phyloP scores from a whole-genome alignment of 2,888 invertebrate species.

The Campopleginae sp. region DNA sequence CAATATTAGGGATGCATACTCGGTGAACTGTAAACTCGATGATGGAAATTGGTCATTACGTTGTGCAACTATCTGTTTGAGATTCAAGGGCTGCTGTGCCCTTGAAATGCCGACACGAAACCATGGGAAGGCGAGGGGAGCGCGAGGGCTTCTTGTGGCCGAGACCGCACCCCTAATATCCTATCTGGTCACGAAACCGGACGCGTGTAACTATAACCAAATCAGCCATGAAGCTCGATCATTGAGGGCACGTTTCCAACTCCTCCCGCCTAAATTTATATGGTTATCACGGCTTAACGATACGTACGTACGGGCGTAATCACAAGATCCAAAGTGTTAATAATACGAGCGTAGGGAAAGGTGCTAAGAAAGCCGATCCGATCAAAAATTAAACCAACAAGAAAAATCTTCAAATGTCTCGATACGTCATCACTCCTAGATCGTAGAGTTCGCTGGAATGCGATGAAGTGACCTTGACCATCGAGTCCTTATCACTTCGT shows the following conservation, averaged over 20 bases:
- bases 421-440: too few species aligned
- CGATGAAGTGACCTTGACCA: too few species aligned
- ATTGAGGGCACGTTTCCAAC: constrained; percentile 26
- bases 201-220: constrained; percentile 46
- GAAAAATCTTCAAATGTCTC: too few species aligned
- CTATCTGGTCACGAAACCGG: constrained; percentile 44
- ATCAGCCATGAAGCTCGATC: constrained; percentile 47
- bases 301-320: neutral
- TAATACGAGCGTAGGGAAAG: neutral
- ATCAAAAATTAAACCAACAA: neutral
- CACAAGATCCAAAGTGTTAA: constrained; percentile 10
- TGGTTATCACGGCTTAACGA: constrained; percentile 32
- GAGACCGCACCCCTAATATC: constrained; percentile 38
- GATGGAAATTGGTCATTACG: constrained; percentile 37
- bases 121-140: neutral
- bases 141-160: constrained; percentile 7
- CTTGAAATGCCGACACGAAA: constrained; percentile 20
- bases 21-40: constrained; percentile 1
- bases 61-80: constrained; percentile 45
- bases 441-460: too few species aligned
- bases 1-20: neutral
- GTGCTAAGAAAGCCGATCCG: neutral
- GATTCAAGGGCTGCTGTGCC: constrained; percentile 35
- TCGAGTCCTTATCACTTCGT: too few species aligned
- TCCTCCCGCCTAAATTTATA: constrained; percentile 26